A percentile compares a stretch with the other conserved stretches of the same genome.
Evolutionary conservation across 2,888 invertebrate genomes (phyloP).

Genomic region (Labia minor): DNA sequence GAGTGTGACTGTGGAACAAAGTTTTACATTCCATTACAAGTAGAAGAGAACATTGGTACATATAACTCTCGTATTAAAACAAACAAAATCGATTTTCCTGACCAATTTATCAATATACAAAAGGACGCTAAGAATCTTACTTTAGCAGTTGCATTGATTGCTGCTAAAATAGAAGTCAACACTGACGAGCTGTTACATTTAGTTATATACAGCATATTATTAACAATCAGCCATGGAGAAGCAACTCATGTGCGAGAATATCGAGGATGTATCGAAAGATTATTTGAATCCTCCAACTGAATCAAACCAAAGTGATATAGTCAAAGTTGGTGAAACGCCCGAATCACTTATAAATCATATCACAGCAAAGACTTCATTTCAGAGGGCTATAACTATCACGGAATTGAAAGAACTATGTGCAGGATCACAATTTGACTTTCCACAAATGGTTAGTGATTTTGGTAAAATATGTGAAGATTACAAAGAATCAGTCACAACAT

Average conservation of each 20-base stretch:
- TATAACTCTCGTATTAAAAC: too few species aligned
- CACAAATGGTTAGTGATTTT: background rate
- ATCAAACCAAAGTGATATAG: background rate
- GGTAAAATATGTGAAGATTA: background rate
- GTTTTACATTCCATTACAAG: too few species aligned
- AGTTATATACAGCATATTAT: background rate
- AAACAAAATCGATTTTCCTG: too few species aligned
- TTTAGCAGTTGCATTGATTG: too few species aligned
- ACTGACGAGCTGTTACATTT: background rate
- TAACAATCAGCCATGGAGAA: background rate
- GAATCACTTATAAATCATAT: background rate
- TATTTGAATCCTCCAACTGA: background rate
- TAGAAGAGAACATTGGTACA: too few species aligned
- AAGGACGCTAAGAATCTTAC: too few species aligned
- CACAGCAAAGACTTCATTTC: background rate
- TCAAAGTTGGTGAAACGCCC: background rate
- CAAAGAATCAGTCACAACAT: background rate
- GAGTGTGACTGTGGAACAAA: too few species aligned
- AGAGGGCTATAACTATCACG: background rate
- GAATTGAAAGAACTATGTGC: background rate
- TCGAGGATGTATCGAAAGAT: background rate
- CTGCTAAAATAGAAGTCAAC: too few species aligned
- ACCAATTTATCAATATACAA: too few species aligned
- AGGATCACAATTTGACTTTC: background rate
- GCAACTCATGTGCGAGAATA: background rate